Base-by-base conservation (phyloP, 2,797 vertebrate species). In the Meda fulgida region DNA sequence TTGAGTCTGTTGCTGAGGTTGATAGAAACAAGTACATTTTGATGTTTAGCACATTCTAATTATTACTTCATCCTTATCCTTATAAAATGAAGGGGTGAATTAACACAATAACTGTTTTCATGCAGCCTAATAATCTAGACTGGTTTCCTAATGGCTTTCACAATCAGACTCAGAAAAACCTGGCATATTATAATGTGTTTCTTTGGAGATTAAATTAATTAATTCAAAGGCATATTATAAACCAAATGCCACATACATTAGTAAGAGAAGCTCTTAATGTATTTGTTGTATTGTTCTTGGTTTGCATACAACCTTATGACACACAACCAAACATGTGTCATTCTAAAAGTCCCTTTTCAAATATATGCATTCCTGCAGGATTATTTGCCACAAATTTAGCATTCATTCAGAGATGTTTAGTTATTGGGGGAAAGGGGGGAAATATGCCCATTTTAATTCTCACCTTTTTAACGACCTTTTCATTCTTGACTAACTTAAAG, bases 241-340 rank as follows among this genome's bases (percentile, higher is more conserved):
- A 78, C 14, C 76, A 63, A 77, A 58, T 58, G 34, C 7, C 75
- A 26, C 23, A 26, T 77, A 51, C 34, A 58, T 38, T 77, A 38
- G 51, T 58, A 36, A 53, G 5, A 75, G 1, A 34, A 31, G 10
- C 1, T 13, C 3, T 53, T 23, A 21, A 31, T 34, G 5, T 53
- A 34, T 14, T 1, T 31, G 43, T 73, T 19, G 16, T 48, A 10
- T 23, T 75, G 29, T 75, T 53, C 29, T 34, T 53, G 1, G 10
- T 23, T 75, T 55, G 13, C 3, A 14, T 75, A 29, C 10, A 46
- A 29, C 16, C 4, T 10, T 23, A 55, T 13, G 55, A 26, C 55
- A 60, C 10, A n/a, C 21, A 23, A 55, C 21, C 21, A 55, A 53
- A 53, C 1, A 2, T 21, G 7, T 10, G 53, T n/a, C 21, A 10